Percentiles rank a stretch among this genome's conserved stretches.
These are phyloP conservation scores for Neofelis nebulosa DNA, from an alignment of 2,113 vertebrate species.

Conservation along the genomic window DNA sequence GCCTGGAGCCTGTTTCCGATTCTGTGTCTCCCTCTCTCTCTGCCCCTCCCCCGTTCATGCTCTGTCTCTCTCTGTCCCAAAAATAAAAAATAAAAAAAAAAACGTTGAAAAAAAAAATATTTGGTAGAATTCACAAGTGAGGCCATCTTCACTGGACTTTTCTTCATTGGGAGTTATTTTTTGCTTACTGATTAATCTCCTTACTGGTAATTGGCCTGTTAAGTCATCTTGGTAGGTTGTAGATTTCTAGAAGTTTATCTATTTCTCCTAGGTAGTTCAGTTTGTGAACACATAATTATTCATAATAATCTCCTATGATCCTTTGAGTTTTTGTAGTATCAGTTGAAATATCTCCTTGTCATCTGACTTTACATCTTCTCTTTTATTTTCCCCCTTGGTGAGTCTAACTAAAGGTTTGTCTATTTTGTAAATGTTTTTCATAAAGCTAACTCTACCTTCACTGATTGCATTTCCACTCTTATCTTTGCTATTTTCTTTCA, in stretches of 20 bases:
- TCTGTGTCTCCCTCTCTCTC: too few species aligned
- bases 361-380: background rate
- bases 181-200: background rate
- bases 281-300: background rate
- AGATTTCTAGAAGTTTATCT: background rate
- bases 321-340: background rate
- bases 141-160: background rate
- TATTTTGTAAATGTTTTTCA: background rate
- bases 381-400: background rate
- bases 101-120: too few species aligned
- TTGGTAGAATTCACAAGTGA: background rate
- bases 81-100: too few species aligned
- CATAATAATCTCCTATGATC: background rate
- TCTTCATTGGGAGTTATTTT: background rate
- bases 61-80: too few species aligned
- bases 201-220: background rate
- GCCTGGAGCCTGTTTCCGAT: too few species aligned
- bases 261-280: background rate
- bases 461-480: background rate
- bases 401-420: background rate
- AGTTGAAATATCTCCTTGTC: background rate
- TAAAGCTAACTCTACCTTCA: background rate
- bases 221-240: background rate
- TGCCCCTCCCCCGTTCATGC: too few species aligned
- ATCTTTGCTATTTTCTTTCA: background rate